Percentiles rank a stretch among this genome's conserved stretches.
Evolutionary conservation across 2,797 vertebrate genomes (phyloP).

Genomic region (Nannoperca obscura): DNA sequence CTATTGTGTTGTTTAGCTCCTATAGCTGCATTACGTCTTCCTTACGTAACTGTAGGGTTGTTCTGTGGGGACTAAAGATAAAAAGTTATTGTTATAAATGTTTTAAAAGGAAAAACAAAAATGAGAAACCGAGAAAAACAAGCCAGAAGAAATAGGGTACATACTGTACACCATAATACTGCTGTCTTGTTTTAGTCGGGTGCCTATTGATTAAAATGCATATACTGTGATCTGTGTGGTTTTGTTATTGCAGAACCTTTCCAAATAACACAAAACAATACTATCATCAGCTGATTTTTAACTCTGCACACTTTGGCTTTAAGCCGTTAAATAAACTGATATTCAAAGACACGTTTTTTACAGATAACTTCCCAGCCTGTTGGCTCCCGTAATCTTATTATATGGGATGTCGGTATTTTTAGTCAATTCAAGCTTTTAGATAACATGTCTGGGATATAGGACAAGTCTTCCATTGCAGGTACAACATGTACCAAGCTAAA

Average conservation of each 20-base stretch:
- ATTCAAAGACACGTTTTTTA: neutral
- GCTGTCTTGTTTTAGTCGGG: neutral
- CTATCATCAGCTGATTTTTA: neutral
- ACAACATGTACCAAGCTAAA: neutral
- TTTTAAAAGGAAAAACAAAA: neutral
- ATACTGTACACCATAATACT: neutral
- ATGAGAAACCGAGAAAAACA: neutral
- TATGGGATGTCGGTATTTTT: neutral
- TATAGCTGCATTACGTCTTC: neutral
- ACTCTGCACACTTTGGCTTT: neutral
- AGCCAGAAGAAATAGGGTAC: neutral
- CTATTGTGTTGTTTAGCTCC: constrained; percentile 22
- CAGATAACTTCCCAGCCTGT: neutral
- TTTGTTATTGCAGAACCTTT: neutral
- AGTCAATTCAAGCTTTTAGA: neutral
- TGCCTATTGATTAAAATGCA: neutral
- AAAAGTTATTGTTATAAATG: neutral
- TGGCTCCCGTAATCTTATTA: neutral
- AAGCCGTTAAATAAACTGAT: neutral
- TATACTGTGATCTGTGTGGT: no score
- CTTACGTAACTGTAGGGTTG: constrained; percentile 3
- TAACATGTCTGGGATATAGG: neutral
- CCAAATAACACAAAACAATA: neutral
- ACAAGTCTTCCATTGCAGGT: neutral
- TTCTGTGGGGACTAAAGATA: neutral